Evolutionary conservation across 2,888 invertebrate genomes (phyloP), one percentile per base, ranked within the genome.

Genomic region (Nomada fucata): DNA sequence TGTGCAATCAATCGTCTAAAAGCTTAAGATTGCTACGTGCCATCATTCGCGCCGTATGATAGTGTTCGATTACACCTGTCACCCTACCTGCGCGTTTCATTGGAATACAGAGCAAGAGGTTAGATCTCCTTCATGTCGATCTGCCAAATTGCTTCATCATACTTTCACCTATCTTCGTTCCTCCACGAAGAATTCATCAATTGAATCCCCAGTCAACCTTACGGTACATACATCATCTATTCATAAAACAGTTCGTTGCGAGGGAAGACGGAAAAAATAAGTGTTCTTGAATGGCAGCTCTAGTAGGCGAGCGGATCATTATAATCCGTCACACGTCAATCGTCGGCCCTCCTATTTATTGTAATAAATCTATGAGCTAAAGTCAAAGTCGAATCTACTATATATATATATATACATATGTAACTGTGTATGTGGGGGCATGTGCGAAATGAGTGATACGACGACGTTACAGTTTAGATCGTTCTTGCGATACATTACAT

Each of bases 61-160:
- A 76, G 75, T 60, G 63, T 55, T 42, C 42, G 26, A 65, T 71
- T 59, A 15, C 59, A 71, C 61, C 57, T 70, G 74, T 68, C 82
- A 70, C 59, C 67, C 64, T 69, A 53, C 68, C 76, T 60, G 57
- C 72, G 53, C 50, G 47, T 57, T 82, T 61, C 23, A 52, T 36
- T 69, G n/a, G 42, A 52, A 52, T 76, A 36, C 63, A 47, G n/a
- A 26, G 1, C 60, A 59, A 69, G 72, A 82, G 83, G 83, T 84
- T 84, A 84, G 76, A 55, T 72, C 53, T 50, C 29, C 47, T 61
- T 52, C 13, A 26, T n/a, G 47, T 36, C 29, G 1, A 23, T 9
- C 59, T 29, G 63, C 10, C n/a, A 15, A 47, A 50, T 63, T 52
- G 23, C 3, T 44, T 2, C 36, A 59, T 23, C 53, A 59, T 55